Base-by-base conservation (phyloP, 2,888 invertebrate species). In the Branchellion lobata region DNA sequence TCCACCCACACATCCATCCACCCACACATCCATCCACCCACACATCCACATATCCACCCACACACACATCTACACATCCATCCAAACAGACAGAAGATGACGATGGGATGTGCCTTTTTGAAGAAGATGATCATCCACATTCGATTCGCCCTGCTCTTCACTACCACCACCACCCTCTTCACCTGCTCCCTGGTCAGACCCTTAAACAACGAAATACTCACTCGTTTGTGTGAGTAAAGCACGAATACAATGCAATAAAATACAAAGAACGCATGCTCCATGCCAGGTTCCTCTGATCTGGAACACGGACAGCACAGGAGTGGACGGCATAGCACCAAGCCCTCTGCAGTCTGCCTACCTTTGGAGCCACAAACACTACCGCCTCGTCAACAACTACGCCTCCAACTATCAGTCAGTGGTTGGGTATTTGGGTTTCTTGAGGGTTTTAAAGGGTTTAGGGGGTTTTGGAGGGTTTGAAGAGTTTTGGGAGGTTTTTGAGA, bases 311-410 rank as follows among this genome's bases (percentile, higher is more conserved):
- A 57, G 61, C 21, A 5, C 61, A 3, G 5, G 11, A 5, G 61
- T n/a, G 21, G 61, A 57, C n/a, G 3, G 11, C n/a, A 14, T 57
- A n/a, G 61, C 61, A 31, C 76, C 76, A n/a, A 31, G 21, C 29
- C 53, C n/a, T 8, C 65, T 76, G 8, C 76, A 76, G n/a, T 29
- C 51, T 1, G 27, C 76, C 29, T 76, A 76, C 33, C 53, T 76
- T 3, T 76, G 76, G 76, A 24, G 14, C 21, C 76, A 76, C 40
- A 76, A 76, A 51, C 76, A 76, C 61, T 76, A 76, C 40, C 51
- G 34, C 51, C 57, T 76, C 34, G 76, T 57, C 76, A 76, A 76
- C 34, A 76, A 76, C 61, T 76, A 76, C 36, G 34, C 53, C 24
- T 51, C 76, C 31, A 29, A 33, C 21, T 76, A 31, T 33, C 51